These are phyloP conservation scores for Antitype chi DNA, from an alignment of 2,888 invertebrate genomes.

Conservation along the genomic window DNA sequence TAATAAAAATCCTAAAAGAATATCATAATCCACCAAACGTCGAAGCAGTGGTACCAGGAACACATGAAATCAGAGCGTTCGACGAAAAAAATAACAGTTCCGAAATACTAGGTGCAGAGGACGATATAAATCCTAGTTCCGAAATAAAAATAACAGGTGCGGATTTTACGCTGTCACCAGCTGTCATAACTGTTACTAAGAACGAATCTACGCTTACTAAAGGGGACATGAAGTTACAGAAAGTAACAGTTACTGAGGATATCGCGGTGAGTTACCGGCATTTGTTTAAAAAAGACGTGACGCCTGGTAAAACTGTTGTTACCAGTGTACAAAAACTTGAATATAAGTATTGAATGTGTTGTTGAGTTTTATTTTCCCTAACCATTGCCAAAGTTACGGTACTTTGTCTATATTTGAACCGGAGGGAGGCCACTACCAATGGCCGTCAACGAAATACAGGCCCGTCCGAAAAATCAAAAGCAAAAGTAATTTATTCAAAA, in stretches of 20 bases:
- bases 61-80: constrained; percentile 74
- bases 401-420: too few relatives aligned
- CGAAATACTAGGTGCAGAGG: constrained; percentile 59
- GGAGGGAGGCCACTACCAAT: too few relatives aligned
- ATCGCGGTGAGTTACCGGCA: constrained; percentile 83
- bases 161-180: constrained; percentile 72
- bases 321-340: constrained; percentile 81
- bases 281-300: constrained; percentile 81
- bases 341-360: constrained; percentile 77
- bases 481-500: too few relatives aligned
- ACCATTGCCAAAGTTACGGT: too few relatives aligned
- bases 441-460: too few relatives aligned
- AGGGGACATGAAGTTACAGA: constrained; percentile 81
- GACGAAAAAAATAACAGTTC: constrained; percentile 30
- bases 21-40: constrained; percentile 72
- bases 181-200: constrained; percentile 80
- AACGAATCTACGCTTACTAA: constrained; percentile 80
- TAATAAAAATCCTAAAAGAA: constrained; percentile 70
- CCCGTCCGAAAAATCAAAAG: too few relatives aligned
- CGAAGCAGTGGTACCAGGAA: constrained; percentile 79
- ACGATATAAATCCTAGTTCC: constrained; percentile 31
- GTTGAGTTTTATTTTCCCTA: constrained; percentile 63
- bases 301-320: constrained; percentile 80
- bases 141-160: constrained; percentile 64
- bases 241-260: constrained; percentile 82